phyloP scores from a whole-genome alignment of 1,140 invertebrate genomes.

The Heliothis subflexa region DNA sequence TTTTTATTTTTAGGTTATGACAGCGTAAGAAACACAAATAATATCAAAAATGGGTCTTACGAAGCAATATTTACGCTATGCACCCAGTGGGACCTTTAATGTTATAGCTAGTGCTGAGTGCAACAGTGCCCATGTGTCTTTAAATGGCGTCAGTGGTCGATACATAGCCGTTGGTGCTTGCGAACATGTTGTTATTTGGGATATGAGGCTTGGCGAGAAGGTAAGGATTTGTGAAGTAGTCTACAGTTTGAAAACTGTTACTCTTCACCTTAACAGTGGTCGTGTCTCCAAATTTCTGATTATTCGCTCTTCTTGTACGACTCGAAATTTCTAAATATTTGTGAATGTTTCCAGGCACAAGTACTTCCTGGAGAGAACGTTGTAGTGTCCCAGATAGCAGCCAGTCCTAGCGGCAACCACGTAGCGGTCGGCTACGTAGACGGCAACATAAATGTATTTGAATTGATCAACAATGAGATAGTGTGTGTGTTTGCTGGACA shows the following conservation, averaged over 20 bases:
- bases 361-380: conserved; percentile 92
- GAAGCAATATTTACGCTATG: conserved; percentile 98
- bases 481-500: conserved; percentile 95
- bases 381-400: conserved; percentile 90
- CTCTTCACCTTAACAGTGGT: not conserved
- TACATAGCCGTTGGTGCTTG: conserved; percentile 95
- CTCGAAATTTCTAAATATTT: too few species aligned
- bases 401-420: conserved; percentile 90
- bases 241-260: not conserved
- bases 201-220: conserved; percentile 95
- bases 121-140: conserved; percentile 92
- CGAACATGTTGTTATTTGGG: conserved; percentile 98
- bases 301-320: too few species aligned
- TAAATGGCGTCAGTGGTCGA: conserved; percentile 91
- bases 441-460: conserved; percentile 95
- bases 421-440: conserved; percentile 97
- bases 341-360: conserved; percentile 86
- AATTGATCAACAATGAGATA: conserved; percentile 89
- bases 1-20: conserved; percentile 23
- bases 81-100: conserved; percentile 93
- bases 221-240: conserved; percentile 82
- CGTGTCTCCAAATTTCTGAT: not conserved
- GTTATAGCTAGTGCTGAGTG: conserved; percentile 93
- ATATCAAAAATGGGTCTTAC: conserved; percentile 94
- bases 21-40: conserved; percentile 15